These are phyloP conservation scores for Ephestia elutella DNA, from an alignment of 1,140 invertebrate genomes.

Conservation along the genomic window DNA sequence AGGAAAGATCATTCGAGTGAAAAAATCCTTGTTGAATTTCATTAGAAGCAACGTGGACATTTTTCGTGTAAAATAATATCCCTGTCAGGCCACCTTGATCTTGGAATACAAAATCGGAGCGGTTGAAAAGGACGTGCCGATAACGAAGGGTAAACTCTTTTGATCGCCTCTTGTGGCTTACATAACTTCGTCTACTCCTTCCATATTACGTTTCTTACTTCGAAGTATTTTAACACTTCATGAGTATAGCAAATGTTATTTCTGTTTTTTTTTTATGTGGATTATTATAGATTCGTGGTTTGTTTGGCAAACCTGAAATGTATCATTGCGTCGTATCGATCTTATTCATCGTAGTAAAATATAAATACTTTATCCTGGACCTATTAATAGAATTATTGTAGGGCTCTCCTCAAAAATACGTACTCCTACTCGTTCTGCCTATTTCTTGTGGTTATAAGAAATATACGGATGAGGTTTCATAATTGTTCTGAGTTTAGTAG, in stretches of 20 bases:
- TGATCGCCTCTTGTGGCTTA: slow-evolving; percentile 20
- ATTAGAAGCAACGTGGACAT: slow-evolving; percentile 7
- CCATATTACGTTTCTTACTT: background rate
- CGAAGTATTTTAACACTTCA: background rate
- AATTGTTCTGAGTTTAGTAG: too few relatives aligned
- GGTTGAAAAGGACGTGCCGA: slow-evolving; percentile 12
- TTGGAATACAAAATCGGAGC: slow-evolving; percentile 14
- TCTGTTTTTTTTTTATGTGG: too few relatives aligned
- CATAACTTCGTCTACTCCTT: background rate
- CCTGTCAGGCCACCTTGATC: slow-evolving; percentile 18
- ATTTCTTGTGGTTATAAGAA: too few relatives aligned
- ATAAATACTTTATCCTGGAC: background rate
- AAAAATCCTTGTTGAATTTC: background rate
- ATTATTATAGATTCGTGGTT: too few relatives aligned
- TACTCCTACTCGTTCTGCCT: too few relatives aligned
- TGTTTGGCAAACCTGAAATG: too few relatives aligned
- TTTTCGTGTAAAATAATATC: slow-evolving; percentile 27
- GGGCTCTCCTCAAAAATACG: too few relatives aligned
- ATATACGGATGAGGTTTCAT: too few relatives aligned
- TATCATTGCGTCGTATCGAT: background rate
- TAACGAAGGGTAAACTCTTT: slow-evolving; percentile 38
- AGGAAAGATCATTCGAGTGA: background rate
- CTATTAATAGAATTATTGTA: too few relatives aligned
- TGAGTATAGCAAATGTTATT: background rate
- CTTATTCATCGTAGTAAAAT: background rate